Percentiles rank a stretch among this genome's conserved stretches.
Conservation (phyloP, 2,113 vertebrate species). For the Amia ocellicauda region DNA sequence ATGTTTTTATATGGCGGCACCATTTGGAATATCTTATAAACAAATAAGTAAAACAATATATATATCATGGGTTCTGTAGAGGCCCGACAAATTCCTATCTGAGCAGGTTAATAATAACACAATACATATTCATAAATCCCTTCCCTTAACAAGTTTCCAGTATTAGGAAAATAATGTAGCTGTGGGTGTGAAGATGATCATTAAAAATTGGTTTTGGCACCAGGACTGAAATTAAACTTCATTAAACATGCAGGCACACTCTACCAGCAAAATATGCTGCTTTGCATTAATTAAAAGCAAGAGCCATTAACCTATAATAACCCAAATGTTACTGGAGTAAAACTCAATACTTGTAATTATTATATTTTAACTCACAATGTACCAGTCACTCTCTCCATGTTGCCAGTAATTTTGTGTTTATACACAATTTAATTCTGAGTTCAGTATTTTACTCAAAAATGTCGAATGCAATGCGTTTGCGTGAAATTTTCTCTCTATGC, state of each 20-base stretch:
- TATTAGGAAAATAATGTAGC: slow-evolving; percentile 1
- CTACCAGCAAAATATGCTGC: background rate
- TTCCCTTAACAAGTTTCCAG: slow-evolving; percentile 1
- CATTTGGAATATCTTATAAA: too few relatives aligned
- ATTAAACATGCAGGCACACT: background rate
- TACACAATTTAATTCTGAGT: too few relatives aligned
- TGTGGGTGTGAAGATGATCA: slow-evolving; percentile 4
- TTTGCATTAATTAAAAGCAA: slow-evolving; percentile 8
- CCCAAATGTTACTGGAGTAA: background rate
- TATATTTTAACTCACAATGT: background rate
- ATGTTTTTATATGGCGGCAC: too few relatives aligned
- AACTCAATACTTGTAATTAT: slow-evolving; percentile 10
- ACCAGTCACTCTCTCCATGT: too few relatives aligned
- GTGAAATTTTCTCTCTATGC: too few relatives aligned
- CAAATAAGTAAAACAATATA: background rate
- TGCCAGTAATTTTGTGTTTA: too few relatives aligned
- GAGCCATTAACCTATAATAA: slow-evolving; percentile 17
- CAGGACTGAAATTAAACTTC: background rate
- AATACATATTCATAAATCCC: slow-evolving; percentile 1
- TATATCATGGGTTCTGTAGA: background rate
- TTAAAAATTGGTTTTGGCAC: too few relatives aligned
- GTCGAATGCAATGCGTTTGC: too few relatives aligned
- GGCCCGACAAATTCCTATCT: background rate
- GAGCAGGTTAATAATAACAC: slow-evolving; percentile 5
- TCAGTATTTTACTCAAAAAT: too few relatives aligned